These are phyloP conservation scores for Leptopterna dolabrata DNA, from an alignment of 2,888 invertebrate species.

Conservation along the genomic window DNA sequence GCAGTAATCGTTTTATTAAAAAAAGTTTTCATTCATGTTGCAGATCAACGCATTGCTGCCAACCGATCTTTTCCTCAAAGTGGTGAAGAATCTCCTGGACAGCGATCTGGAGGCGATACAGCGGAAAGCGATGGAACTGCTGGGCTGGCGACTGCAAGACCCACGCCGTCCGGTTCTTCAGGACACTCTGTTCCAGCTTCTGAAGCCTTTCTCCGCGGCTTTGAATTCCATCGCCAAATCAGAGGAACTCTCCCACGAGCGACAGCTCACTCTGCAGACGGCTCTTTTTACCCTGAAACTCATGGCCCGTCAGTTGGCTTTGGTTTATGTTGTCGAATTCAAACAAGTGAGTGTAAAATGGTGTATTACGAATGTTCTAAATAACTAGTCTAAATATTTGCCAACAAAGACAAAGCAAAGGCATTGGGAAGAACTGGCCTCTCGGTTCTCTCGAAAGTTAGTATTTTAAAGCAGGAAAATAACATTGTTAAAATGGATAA, in stretches of 20 bases:
- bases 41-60: slow-evolving; percentile 73
- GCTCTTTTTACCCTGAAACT: slow-evolving; percentile 85
- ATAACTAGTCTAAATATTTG: background rate
- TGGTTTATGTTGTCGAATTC: slow-evolving; percentile 77
- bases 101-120: slow-evolving; percentile 79
- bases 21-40: too few relatives aligned
- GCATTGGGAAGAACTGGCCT: too few relatives aligned
- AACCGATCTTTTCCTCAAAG: slow-evolving; percentile 81
- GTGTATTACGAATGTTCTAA: too few relatives aligned
- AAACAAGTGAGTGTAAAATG: slow-evolving; percentile 68
- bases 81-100: slow-evolving; percentile 78
- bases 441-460: too few relatives aligned
- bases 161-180: slow-evolving; percentile 54
- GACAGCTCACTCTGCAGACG: slow-evolving; percentile 77
- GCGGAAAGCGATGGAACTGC: slow-evolving; percentile 84
- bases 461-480: too few relatives aligned
- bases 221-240: slow-evolving; percentile 14
- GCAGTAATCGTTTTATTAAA: too few relatives aligned
- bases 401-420: too few relatives aligned
- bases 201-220: slow-evolving; percentile 37
- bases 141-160: slow-evolving; percentile 81
- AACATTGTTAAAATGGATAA: too few relatives aligned
- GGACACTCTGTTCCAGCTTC: slow-evolving; percentile 29
- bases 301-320: slow-evolving; percentile 79
- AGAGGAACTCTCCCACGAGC: slow-evolving; percentile 37